Conservation (phyloP, 1,140 invertebrate genomes). For the Heliconius eleuchia region DNA sequence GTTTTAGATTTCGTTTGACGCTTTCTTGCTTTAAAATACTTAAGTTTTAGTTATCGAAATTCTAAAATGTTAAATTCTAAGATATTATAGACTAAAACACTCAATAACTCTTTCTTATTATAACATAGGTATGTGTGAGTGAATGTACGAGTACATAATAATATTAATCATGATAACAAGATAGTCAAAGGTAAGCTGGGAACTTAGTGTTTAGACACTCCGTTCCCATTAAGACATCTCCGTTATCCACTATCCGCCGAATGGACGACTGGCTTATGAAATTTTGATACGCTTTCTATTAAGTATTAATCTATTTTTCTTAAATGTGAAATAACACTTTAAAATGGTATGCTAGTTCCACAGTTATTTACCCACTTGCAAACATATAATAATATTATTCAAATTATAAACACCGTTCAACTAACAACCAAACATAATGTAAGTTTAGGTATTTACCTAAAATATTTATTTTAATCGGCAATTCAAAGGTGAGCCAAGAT, state of each 20-base stretch:
- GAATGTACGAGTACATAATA: too few relatives aligned
- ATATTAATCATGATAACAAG: too few relatives aligned
- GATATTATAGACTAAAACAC: background rate
- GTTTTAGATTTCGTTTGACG: background rate
- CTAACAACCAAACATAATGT: background rate
- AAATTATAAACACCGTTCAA: background rate
- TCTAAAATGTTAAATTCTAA: background rate
- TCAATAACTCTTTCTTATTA: too few relatives aligned
- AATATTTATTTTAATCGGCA: constrained; percentile 41
- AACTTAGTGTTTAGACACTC: too few relatives aligned
- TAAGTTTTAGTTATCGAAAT: background rate
- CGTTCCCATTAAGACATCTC: too few relatives aligned
- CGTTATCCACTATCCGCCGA: too few relatives aligned
- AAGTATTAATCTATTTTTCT: too few relatives aligned
- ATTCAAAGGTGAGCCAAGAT: constrained; percentile 46
- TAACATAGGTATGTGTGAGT: too few relatives aligned
- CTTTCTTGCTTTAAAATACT: constrained; percentile 1
- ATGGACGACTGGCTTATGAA: too few relatives aligned
- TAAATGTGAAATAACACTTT: too few relatives aligned
- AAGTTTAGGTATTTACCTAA: constrained; percentile 22
- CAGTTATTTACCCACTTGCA: background rate
- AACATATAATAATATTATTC: background rate
- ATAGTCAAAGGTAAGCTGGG: too few relatives aligned
- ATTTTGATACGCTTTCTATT: too few relatives aligned
- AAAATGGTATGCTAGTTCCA: background rate